Evolutionary conservation across 2,113 vertebrate genomes (phyloP).

Genomic region (Nibea albiflora): DNA sequence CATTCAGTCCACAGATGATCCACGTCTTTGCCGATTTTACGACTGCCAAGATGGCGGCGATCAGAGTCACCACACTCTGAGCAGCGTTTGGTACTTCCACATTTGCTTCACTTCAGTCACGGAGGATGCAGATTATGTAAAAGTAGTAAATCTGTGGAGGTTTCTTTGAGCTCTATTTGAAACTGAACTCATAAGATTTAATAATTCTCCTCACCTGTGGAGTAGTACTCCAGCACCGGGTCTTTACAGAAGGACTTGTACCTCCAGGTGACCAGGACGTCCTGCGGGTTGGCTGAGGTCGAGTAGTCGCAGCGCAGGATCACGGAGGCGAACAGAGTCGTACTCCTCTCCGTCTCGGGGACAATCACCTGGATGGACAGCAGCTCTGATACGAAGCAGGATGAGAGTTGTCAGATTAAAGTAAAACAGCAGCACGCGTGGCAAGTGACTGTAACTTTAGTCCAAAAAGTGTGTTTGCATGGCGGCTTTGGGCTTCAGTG

Average conservation of each 20-base stretch:
- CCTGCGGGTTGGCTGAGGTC: slow-evolving; percentile 90
- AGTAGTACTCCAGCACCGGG: slow-evolving; percentile 94
- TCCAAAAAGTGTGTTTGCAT: background rate
- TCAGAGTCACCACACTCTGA: too few species aligned
- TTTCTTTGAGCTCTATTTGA: too few species aligned
- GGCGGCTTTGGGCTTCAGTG: background rate
- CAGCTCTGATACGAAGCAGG: slow-evolving; percentile 81
- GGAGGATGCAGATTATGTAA: too few species aligned
- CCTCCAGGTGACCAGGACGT: slow-evolving; percentile 92
- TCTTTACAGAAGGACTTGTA: slow-evolving; percentile 98
- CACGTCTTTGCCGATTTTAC: too few species aligned
- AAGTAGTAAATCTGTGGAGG: background rate
- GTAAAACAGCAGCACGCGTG: background rate
- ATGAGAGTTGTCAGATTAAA: background rate
- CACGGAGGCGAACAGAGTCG: slow-evolving; percentile 89
- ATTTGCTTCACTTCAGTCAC: too few species aligned
- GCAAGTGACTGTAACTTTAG: background rate
- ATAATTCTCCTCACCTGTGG: slow-evolving; percentile 81
- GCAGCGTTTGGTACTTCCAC: too few species aligned
- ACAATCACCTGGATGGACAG: slow-evolving; percentile 90
- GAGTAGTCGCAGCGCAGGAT: slow-evolving; percentile 92
- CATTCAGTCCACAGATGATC: too few species aligned
- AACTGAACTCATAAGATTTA: too few species aligned
- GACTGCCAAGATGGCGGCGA: too few species aligned
- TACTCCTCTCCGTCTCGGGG: slow-evolving; percentile 84